Base-by-base conservation (phyloP, 2,113 vertebrate species). In the Numida meleagris region DNA sequence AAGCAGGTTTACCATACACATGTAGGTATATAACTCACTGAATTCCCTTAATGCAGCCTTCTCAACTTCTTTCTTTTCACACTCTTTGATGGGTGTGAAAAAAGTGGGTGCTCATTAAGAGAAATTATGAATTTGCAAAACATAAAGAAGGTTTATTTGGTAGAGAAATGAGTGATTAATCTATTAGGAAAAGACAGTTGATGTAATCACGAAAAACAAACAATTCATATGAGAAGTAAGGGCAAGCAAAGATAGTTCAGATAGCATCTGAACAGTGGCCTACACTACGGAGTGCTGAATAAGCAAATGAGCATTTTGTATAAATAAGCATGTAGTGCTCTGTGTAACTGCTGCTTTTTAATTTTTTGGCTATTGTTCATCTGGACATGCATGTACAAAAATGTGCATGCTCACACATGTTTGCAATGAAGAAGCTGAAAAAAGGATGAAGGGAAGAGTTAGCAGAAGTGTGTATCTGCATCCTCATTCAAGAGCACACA, bases 321-420 rank as follows among this genome's bases (percentile, higher is more conserved):
- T n/a, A 67, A 82, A 9, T 20, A 53, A 59, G 24, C 31, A 21
- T 8, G 38, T 5, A 67, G 13, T 45, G 58, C 27, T 48, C 27
- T 20, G 8, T 29, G 68, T n/a, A 40, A 12, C 61, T 48, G 50
- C 4, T 21, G 14, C 34, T 82, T 79, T 12, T 19, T 31, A 20
- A 18, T 24, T 31, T 34, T 59, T 71, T 16, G 18, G 7, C 9
- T 65, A 9, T 23, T 9, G 19, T 8, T 7, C 2, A 6, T 40
- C 34, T 7, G 29, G 29, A 46, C 33, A 7, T 7, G 31, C 10
- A 24, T 9, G 13, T 20, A 21, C 17, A 45, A 38, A 73, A 53
- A 23, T 2, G 8, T 67, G 31, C 7, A 1, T 3, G 3, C 20
- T 82, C 13, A 29, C 18, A 4, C 17, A 1, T 0, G 0, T 36